phyloP scores from a whole-genome alignment of 2,797 vertebrate species.

The Melanogrammus aeglefinus region DNA sequence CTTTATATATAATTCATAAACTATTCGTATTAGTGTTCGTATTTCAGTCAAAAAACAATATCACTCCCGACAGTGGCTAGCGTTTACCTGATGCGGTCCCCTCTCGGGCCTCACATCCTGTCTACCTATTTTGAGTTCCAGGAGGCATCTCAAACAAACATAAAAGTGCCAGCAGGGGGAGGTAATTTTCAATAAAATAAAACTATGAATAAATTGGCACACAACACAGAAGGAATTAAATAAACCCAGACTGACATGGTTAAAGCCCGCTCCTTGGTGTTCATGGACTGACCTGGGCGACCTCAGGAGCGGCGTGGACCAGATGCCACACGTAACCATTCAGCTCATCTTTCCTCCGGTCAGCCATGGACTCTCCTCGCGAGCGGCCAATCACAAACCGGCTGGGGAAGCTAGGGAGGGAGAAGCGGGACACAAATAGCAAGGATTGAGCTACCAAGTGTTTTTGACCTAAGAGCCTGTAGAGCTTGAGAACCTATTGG shows the following conservation, averaged over 20 bases:
- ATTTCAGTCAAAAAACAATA: no score
- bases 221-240: no score
- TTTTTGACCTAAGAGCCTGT: not conserved
- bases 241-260: not conserved
- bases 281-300: slow-evolving; percentile 80
- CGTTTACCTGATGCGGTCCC: no score
- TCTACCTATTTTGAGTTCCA: no score
- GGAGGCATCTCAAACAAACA: no score
- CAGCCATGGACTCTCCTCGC: slow-evolving; percentile 84
- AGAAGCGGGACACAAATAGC: not conserved
- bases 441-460: not conserved
- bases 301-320: slow-evolving; percentile 80
- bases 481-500: not conserved
- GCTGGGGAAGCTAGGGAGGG: slow-evolving; percentile 83
- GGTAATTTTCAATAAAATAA: no score
- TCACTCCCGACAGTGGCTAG: no score
- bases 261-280: not conserved
- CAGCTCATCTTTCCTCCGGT: slow-evolving; percentile 86
- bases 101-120: no score
- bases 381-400: slow-evolving; percentile 90
- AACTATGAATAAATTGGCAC: no score
- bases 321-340: slow-evolving; percentile 94
- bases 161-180: no score
- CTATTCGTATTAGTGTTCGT: no score
- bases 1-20: no score